Conservation (phyloP, 2,113 vertebrate species). For the Gasterosteus aculeatus region DNA sequence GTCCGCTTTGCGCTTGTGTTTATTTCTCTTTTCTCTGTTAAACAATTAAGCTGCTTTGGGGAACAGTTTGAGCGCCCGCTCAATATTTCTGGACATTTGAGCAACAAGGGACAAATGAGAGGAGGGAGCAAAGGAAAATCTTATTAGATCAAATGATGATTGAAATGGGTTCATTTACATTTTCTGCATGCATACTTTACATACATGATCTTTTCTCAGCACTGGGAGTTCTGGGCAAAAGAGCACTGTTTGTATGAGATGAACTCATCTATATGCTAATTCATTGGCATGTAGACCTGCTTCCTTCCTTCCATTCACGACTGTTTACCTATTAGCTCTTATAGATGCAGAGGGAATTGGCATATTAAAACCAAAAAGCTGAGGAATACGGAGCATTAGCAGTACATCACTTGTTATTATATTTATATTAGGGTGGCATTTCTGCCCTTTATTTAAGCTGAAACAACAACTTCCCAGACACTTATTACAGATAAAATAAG, state of each 20-base stretch:
- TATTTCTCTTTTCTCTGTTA: conserved; percentile 24
- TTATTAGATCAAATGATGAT: conserved; percentile 82
- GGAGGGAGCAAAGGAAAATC: conserved; percentile 45
- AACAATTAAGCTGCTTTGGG: conserved; percentile 76
- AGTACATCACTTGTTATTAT: conserved; percentile 78
- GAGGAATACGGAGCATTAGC: conserved; percentile 78
- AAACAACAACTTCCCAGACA: conserved; percentile 57
- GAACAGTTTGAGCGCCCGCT: conserved; percentile 67
- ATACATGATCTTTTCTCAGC: conserved; percentile 84
- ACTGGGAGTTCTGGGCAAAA: conserved; percentile 83
- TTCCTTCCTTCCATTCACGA: conserved; percentile 82
- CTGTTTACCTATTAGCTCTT: conserved; percentile 87
- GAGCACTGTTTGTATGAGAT: conserved; percentile 86
- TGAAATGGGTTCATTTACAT: conserved; percentile 85
- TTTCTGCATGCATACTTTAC: conserved; percentile 83
- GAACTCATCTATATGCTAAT: conserved; percentile 91
- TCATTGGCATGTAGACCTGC: conserved; percentile 84
- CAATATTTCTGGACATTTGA: conserved; percentile 75
- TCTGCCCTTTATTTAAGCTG: conserved; percentile 74
- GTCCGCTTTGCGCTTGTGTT: conserved; percentile 4
- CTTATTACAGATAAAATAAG: conserved; percentile 66
- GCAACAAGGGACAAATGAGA: conserved; percentile 74
- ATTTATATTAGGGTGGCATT: conserved; percentile 70
- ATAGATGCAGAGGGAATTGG: conserved; percentile 82
- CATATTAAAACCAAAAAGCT: conserved; percentile 77